Base-by-base conservation (phyloP, 2,113 vertebrate genomes). In the Pseudolaguvia tuberculata region DNA sequence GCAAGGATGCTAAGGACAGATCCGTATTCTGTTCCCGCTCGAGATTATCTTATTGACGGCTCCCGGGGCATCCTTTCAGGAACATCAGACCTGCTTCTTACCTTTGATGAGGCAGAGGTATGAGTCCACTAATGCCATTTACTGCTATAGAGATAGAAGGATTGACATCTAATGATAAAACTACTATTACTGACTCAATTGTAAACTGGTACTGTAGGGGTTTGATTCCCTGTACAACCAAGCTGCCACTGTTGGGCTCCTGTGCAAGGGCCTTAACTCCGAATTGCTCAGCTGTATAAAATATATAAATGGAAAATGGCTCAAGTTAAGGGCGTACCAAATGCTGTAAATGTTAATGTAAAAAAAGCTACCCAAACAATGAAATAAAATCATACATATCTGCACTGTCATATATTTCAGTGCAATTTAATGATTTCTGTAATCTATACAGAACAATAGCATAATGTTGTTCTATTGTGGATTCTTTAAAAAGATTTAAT, bases 81-180 rank as follows among this genome's bases (percentile, higher is more conserved):
- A 78, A 99, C 97, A 0, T 98, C 96, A 8, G 97, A 99, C 86
- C 89, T 99, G 58, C 95, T 98, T 20, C 93, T 99, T 72, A 97
- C 97, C 15, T 99, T 99, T 0, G 97, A 98, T 73, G 96, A 99
- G 82, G 97, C 97, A 0, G 97, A 98, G 96, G 97, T 97, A 89
- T 1, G n/a, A 50, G 15, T 65, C 25, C n/a, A 56, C 15, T 35
- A 14, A 5, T 58, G 29, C 20, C 21, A 56, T 59, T 61, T 51
- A 29, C 18, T 31, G 3, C 5, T 52, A 25, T 51, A n/a, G 6
- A 27, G 59, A 25, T 51, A n/a, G 6, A 27, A 48, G 14, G 20
- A 55, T 4, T 27, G 21, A 11, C 45, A 15, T 25, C 23, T 27
- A 25, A 25, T 59, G 15, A 61, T 27, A 29, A 23, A 72, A 21